phyloP scores from a whole-genome alignment of 2,113 vertebrate species.

The Motacilla tschutschensis region DNA sequence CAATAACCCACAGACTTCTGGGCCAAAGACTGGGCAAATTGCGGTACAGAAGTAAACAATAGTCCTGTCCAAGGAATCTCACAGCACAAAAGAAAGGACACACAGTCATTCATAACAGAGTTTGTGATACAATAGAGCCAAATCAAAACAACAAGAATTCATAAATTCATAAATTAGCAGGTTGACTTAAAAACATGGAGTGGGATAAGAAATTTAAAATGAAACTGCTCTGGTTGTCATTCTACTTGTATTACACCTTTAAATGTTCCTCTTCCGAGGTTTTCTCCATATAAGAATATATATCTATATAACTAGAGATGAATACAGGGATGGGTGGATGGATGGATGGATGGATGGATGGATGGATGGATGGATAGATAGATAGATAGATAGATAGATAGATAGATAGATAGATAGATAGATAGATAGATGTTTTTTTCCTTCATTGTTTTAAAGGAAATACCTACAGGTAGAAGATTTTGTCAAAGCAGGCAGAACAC shows the following conservation, averaged over 20 bases:
- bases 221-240: not conserved
- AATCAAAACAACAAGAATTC: not conserved
- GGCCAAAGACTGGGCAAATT: not conserved
- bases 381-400: not conserved
- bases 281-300: not conserved
- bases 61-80: not conserved
- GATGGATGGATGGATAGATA: not conserved
- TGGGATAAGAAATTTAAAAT: not conserved
- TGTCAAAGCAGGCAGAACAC: not conserved
- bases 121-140: not conserved
- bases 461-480: not conserved
- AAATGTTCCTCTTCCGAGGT: not conserved
- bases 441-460: not conserved
- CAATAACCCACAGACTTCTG: not conserved
- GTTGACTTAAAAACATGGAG: not conserved
- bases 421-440: not conserved
- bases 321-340: not conserved
- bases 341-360: too few relatives aligned
- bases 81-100: not conserved
- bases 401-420: not conserved
- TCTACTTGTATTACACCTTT: not conserved
- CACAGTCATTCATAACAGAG: not conserved
- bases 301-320: not conserved
- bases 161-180: not conserved
- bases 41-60: not conserved